Conservation (phyloP, 2,797 vertebrate species). For the Tragelaphus oryx region DNA sequence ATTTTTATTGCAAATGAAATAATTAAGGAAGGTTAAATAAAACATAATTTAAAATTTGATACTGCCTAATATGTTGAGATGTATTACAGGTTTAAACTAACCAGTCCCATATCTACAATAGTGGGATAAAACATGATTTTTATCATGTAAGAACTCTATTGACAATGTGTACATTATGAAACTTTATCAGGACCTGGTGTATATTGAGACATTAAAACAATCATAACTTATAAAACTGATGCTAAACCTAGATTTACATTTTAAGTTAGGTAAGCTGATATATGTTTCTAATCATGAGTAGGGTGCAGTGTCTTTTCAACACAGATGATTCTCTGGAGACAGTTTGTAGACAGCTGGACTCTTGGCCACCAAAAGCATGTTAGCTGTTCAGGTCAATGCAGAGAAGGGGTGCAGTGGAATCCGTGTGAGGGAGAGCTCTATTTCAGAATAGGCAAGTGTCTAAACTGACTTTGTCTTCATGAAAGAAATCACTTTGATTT, state of each 20-base stretch:
- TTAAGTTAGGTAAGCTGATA: not conserved
- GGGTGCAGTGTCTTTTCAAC: not conserved
- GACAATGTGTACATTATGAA: not conserved
- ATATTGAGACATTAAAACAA: constrained; percentile 31
- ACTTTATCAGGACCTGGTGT: not conserved
- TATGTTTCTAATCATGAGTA: not conserved
- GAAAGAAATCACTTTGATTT: not conserved
- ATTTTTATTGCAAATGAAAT: constrained; percentile 32
- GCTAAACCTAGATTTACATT: not conserved
- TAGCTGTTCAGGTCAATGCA: not conserved
- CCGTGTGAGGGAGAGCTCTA: not conserved
- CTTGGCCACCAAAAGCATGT: not conserved
- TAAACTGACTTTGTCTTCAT: not conserved
- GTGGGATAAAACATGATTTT: not conserved
- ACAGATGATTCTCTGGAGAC: not conserved
- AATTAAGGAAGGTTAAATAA: constrained; percentile 8
- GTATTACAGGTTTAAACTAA: constrained; percentile 13
- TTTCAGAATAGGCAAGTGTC: not conserved
- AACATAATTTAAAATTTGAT: not conserved
- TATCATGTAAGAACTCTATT: constrained; percentile 2
- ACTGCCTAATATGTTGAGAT: not conserved
- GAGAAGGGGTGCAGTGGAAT: not conserved
- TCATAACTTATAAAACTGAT: not conserved
- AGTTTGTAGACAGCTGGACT: not conserved
- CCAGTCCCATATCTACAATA: not conserved